Evolutionary conservation across 2,888 invertebrate species (phyloP), one percentile per base, ranked within the genome.

Genomic region (Chrysotoxum bicinctum): DNA sequence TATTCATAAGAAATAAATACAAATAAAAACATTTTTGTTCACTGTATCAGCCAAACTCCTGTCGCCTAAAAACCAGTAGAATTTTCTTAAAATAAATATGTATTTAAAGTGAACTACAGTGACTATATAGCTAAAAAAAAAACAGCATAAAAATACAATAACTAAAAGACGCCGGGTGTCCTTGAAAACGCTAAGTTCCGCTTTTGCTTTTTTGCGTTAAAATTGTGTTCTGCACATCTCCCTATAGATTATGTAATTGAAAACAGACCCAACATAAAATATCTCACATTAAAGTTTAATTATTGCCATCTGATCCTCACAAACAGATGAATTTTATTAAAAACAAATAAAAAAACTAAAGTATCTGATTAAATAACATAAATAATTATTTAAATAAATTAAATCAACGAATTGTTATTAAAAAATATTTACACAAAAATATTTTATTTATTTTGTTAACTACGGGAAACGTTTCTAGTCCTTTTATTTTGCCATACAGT

Each of bases 401-500:
- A 56, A 80, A 54, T 85, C 85, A 85, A 85, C 84, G 85, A 85
- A 85, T 85, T 85, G 76, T 81, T 74, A 76, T 60, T 30, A 62
- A 62, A 40, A 64, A 58, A 56, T 76, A 82, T 68, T 78, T 73
- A 82, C 69, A 75, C 43, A 32, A 16, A 56, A 74, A 32, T 58
- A 48, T 72, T 50, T 66, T 32, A 66, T 72, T 40, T 74, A 70
- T 83, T 56, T 50, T 52, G 30, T 66, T 77, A 66, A 76, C 43
- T 62, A 85, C 80, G 85, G 73, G 64, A 85, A 85, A 68, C 81
- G 73, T 77, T 81, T 85, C 85, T 85, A 85, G 85, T 85, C 85
- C 62, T 81, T 80, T 85, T 74, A 62, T 81, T 85, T 85, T 85
- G 85, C 85, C 85, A 85, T 85, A 85, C 73, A 77, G 72, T 75